Conservation (phyloP, 2,113 vertebrate species). For the Serilophus lunatus region DNA sequence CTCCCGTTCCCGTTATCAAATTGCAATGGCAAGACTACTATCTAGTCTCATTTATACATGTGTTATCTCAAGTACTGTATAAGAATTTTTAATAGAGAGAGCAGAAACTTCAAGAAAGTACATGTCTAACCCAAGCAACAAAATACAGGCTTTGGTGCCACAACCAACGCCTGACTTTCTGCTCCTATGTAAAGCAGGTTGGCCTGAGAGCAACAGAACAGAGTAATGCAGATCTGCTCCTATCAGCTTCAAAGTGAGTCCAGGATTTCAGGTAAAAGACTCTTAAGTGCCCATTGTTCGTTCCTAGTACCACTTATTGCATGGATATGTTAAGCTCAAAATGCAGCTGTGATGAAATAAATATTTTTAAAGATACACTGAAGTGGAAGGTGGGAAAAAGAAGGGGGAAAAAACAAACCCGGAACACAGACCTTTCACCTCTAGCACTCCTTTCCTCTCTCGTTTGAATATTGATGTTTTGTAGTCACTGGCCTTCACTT, state of each 20-base stretch:
- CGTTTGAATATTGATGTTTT: not conserved
- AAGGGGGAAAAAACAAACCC: not conserved
- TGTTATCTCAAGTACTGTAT: not conserved
- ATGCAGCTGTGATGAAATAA: not conserved
- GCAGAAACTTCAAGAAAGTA: not conserved
- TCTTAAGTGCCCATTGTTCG: not conserved
- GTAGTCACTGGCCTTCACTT: not conserved
- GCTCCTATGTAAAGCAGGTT: not conserved
- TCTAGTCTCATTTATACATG: not conserved
- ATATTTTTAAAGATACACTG: not conserved
- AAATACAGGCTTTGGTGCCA: not conserved
- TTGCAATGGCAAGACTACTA: not conserved
- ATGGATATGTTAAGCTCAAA: not conserved
- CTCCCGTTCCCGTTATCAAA: not conserved
- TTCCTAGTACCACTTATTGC: slow-evolving; percentile 9
- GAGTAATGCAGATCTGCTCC: not conserved
- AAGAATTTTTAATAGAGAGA: not conserved
- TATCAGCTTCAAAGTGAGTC: not conserved
- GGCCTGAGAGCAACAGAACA: not conserved
- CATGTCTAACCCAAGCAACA: not conserved
- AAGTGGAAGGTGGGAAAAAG: not conserved
- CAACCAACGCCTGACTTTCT: not conserved
- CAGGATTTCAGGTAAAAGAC: not conserved
- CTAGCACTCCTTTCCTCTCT: not conserved
- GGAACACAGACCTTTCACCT: not conserved